These are phyloP conservation scores for Miniopterus natalensis DNA, from an alignment of 2,113 vertebrate genomes.

Conservation along the genomic window DNA sequence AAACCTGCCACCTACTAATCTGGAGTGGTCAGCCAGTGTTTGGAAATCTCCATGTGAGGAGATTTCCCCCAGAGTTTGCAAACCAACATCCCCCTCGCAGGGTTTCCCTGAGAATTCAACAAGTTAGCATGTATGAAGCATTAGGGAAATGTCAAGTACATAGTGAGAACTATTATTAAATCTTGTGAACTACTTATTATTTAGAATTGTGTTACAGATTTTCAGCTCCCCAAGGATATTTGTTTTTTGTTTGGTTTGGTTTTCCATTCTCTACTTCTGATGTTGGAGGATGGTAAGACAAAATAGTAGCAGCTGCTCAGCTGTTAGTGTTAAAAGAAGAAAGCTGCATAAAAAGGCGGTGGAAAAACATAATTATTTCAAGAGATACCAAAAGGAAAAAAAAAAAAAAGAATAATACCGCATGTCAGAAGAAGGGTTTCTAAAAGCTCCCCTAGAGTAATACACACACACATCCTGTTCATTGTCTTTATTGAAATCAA, in stretches of 20 bases:
- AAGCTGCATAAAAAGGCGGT: not conserved
- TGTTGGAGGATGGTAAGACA: constrained; percentile 26
- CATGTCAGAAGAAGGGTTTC: not conserved
- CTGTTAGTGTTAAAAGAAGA: constrained; percentile 34
- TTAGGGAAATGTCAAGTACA: not conserved
- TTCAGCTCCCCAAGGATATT: not conserved
- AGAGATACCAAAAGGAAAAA: not conserved
- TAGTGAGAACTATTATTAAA: not conserved
- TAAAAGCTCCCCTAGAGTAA: not conserved
- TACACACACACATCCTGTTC: not conserved
- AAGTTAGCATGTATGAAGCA: not conserved
- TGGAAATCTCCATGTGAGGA: not conserved
- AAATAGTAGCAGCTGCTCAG: constrained; percentile 54
- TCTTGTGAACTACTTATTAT: not conserved
- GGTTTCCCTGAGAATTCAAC: not conserved
- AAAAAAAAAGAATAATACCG: not conserved
- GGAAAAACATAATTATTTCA: not conserved
- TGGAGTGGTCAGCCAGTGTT: not conserved
- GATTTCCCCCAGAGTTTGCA: not conserved
- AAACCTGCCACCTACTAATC: not conserved
- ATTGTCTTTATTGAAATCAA: not conserved
- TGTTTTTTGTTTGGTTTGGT: not conserved
- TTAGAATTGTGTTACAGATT: not conserved
- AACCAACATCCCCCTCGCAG: not conserved
- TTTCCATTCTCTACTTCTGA: not conserved